These are phyloP conservation scores for Drosophila asahinai DNA, from an alignment of 1,140 invertebrate genomes.

Conservation along the genomic window DNA sequence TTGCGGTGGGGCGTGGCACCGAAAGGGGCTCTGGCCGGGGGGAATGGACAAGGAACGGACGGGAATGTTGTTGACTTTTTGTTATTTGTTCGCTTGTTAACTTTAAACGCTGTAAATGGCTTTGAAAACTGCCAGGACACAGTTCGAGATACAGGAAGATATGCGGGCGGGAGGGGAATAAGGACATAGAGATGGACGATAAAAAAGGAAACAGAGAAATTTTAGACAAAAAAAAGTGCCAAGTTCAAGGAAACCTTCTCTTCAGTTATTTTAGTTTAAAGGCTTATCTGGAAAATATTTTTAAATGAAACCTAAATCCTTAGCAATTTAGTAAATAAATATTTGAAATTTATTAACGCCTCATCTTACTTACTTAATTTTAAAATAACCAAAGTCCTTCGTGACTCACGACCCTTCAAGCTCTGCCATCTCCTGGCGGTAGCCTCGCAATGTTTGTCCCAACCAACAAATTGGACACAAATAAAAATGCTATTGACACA, in stretches of 20 bases:
- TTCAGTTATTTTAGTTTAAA: no score
- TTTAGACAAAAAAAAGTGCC: no score
- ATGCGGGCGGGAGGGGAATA: background rate
- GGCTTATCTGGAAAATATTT: background rate
- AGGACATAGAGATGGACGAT: constrained; percentile 15
- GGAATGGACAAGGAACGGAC: constrained; percentile 16
- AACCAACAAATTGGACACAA: constrained; percentile 82
- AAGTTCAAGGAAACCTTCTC: no score
- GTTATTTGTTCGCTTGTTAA: constrained; percentile 82
- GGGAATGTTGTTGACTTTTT: constrained; percentile 75
- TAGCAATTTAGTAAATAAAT: background rate
- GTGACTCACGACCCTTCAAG: constrained; percentile 19
- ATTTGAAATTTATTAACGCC: no score
- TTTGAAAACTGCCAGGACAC: constrained; percentile 76
- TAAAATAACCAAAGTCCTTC: background rate
- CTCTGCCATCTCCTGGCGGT: constrained; percentile 8
- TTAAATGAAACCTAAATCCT: background rate
- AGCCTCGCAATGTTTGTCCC: constrained; percentile 47
- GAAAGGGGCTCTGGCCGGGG: background rate
- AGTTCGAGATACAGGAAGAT: constrained; percentile 11
- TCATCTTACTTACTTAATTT: no score
- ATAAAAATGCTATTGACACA: constrained; percentile 84
- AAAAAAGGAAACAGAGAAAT: background rate
- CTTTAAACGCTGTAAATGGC: constrained; percentile 82
- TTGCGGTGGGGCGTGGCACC: constrained; percentile 27